phyloP scores from a whole-genome alignment of 2,113 vertebrate species.

The Elephantulus edwardii region DNA sequence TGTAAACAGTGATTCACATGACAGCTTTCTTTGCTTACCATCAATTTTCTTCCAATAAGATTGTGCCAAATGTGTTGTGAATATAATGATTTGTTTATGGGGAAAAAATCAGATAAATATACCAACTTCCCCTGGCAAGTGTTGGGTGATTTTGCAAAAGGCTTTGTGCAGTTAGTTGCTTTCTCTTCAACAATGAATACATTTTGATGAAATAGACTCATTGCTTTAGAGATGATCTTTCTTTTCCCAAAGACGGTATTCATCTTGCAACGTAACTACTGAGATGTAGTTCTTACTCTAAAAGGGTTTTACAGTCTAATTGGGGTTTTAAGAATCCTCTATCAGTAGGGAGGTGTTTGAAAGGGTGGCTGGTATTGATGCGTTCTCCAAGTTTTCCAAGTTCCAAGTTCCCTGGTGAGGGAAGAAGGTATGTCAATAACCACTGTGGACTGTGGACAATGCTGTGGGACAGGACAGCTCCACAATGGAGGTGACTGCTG shows the following conservation, averaged over 20 bases:
- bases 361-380: neutral
- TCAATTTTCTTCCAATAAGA: slow-evolving; percentile 9
- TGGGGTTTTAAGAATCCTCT: neutral
- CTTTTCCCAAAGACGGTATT: neutral
- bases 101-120: neutral
- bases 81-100: slow-evolving; percentile 24
- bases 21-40: neutral
- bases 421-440: neutral
- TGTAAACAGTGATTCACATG: neutral
- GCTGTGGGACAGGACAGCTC: neutral
- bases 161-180: neutral
- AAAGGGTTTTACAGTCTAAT: neutral
- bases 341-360: neutral
- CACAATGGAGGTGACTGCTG: neutral
- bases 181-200: neutral
- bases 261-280: neutral
- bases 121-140: slow-evolving; percentile 18
- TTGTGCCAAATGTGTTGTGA: neutral
- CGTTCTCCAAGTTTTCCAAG: neutral
- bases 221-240: neutral
- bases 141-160: neutral
- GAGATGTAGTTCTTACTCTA: neutral
- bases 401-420: neutral
- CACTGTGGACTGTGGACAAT: neutral
- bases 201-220: neutral